These are phyloP conservation scores for Temnothorax nylanderi DNA, from an alignment of 1,140 invertebrate species.

Conservation along the genomic window DNA sequence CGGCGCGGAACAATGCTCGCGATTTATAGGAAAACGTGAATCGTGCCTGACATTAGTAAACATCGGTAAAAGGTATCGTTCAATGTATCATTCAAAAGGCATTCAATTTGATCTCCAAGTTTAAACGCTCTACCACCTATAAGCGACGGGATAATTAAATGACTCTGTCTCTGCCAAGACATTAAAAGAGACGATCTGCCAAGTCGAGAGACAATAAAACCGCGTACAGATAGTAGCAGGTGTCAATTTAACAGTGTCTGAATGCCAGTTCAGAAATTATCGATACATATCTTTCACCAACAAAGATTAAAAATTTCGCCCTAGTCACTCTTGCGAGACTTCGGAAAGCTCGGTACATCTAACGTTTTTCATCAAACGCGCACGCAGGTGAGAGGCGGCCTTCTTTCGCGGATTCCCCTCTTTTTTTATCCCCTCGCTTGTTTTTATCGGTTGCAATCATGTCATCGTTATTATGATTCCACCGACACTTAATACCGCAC, in stretches of 20 bases:
- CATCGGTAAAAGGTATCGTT: constrained; percentile 21
- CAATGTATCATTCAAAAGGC: neutral
- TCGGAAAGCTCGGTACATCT: neutral
- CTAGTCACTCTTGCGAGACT: constrained; percentile 17
- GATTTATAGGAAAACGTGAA: neutral
- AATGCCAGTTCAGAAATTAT: constrained; percentile 40
- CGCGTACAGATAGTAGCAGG: constrained; percentile 1
- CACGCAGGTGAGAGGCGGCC: constrained; percentile 27
- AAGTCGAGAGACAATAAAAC: constrained; percentile 15
- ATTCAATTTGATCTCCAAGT: constrained; percentile 5
- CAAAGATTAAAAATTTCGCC: constrained; percentile 19
- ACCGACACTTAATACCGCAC: constrained; percentile 3
- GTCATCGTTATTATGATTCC: constrained; percentile 30
- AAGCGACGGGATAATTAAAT: constrained; percentile 20
- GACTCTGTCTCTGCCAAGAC: neutral
- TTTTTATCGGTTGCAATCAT: neutral
- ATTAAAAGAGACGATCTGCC: neutral
- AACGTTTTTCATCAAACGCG: neutral
- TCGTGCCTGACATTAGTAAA: neutral
- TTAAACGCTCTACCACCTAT: constrained; percentile 1
- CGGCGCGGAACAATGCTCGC: neutral
- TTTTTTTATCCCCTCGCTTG: neutral
- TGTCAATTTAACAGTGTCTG: constrained; percentile 49
- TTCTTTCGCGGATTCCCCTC: neutral
- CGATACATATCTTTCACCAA: neutral